Percentiles rank a stretch among this genome's conserved stretches.
These are phyloP conservation scores for Xestia ashworthii DNA, from an alignment of 2,888 invertebrate species.

Conservation along the genomic window DNA sequence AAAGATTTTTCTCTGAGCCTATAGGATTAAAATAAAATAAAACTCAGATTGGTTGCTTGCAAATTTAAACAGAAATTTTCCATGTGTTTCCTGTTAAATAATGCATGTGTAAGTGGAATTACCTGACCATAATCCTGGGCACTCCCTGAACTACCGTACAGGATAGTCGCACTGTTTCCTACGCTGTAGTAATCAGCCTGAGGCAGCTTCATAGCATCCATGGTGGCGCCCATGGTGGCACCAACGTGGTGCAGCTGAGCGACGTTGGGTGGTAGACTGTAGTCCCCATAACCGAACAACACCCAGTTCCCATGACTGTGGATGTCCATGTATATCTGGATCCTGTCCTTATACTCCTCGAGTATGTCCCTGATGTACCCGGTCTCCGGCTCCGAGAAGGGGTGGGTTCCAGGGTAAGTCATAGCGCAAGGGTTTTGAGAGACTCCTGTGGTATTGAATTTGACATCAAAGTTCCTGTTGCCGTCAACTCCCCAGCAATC, in stretches of 20 bases:
- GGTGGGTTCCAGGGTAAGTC: conserved; percentile 89
- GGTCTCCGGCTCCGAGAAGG: conserved; percentile 92
- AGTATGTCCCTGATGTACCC: conserved; percentile 90
- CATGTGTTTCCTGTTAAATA: background rate
- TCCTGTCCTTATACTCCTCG: conserved; percentile 78
- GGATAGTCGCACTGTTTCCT: conserved; percentile 75
- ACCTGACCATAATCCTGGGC: conserved; percentile 77
- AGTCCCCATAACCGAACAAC: conserved; percentile 71
- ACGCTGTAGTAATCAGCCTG: conserved; percentile 73
- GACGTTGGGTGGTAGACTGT: conserved; percentile 75
- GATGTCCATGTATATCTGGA: conserved; percentile 92
- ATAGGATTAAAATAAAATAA: background rate
- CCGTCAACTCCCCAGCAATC: conserved; percentile 92
- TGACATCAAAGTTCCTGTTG: conserved; percentile 92
- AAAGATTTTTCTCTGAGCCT: background rate
- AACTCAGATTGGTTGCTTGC: background rate
- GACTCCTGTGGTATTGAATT: conserved; percentile 91
- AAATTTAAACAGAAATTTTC: background rate
- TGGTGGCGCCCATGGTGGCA: conserved; percentile 76
- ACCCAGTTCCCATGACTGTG: conserved; percentile 93
- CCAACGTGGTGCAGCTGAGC: conserved; percentile 73
- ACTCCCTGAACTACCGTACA: conserved; percentile 76
- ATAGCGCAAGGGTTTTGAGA: conserved; percentile 88
- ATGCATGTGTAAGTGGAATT: background rate
- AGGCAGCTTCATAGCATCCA: conserved; percentile 73